These are phyloP conservation scores for Polyodon spathula DNA, from an alignment of 2,113 vertebrate genomes.

Conservation along the genomic window DNA sequence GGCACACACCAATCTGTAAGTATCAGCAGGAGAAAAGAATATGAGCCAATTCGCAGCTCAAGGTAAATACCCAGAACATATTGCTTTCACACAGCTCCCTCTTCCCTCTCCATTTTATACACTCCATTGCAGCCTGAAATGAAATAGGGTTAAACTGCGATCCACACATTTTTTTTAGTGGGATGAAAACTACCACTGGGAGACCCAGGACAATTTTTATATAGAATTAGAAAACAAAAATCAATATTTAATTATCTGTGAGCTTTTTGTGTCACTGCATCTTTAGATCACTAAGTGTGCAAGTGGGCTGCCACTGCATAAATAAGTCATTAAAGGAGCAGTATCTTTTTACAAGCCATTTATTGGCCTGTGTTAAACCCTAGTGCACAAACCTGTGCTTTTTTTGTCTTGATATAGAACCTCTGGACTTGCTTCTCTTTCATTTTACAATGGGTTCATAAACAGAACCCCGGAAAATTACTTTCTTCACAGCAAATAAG, in stretches of 20 bases:
- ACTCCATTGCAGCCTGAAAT: conserved; percentile 37
- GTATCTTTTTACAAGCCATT: conserved; percentile 50
- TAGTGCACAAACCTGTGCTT: conserved; percentile 4
- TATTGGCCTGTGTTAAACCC: conserved; percentile 56
- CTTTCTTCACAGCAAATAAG: too few relatives aligned
- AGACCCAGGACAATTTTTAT: conserved; percentile 99
- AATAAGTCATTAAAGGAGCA: conserved; percentile 78
- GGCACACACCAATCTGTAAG: conserved; percentile 12
- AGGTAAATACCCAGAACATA: conserved; percentile 58
- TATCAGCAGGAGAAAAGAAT: conserved; percentile 60
- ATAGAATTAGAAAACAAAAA: conserved; percentile 99
- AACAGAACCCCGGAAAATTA: too few relatives aligned
- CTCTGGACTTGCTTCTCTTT: neutral
- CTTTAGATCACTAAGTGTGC: conserved; percentile 86
- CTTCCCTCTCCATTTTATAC: conserved; percentile 6
- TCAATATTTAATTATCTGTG: conserved; percentile 99
- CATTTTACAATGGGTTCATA: too few relatives aligned
- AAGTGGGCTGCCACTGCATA: conserved; percentile 56
- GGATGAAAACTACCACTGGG: conserved; percentile 94
- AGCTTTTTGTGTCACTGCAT: conserved; percentile 98
- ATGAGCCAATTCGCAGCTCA: conserved; percentile 58
- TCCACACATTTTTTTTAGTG: conserved; percentile 66
- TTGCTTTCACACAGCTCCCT: conserved; percentile 37
- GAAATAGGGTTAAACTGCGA: conserved; percentile 80
- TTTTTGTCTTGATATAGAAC: neutral